phyloP scores from a whole-genome alignment of 2,113 vertebrate species.

The Tupaia chinensis region DNA sequence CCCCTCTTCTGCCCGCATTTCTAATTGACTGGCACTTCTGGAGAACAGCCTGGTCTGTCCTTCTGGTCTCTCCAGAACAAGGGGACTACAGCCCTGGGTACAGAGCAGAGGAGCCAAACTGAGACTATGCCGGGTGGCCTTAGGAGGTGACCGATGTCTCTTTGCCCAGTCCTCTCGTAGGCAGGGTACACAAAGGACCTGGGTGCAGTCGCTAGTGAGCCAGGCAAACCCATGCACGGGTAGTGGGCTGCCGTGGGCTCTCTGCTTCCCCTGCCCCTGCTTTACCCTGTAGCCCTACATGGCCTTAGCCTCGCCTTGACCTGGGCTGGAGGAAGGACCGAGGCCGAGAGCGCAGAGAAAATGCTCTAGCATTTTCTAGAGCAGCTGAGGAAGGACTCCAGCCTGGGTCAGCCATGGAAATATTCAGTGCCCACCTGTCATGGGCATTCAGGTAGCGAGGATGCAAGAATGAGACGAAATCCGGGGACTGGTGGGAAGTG shows the following conservation, averaged over 20 bases:
- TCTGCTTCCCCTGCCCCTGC: not conserved
- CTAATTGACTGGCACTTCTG: not conserved
- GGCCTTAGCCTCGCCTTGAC: not conserved
- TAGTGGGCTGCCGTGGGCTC: not conserved
- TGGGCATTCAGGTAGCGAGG: too few relatives aligned
- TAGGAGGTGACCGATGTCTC: not conserved
- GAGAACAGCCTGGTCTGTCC: not conserved
- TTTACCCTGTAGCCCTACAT: not conserved
- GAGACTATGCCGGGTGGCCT: not conserved
- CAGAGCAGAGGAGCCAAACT: not conserved
- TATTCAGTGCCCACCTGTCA: not conserved
- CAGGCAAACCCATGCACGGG: not conserved
- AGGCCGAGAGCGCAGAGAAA: not conserved
- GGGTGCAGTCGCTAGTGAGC: not conserved
- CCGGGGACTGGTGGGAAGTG: not conserved
- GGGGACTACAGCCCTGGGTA: not conserved
- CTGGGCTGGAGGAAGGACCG: not conserved
- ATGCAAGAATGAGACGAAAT: not conserved
- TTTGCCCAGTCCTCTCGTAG: not conserved
- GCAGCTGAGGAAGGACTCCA: not conserved
- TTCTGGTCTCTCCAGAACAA: not conserved
- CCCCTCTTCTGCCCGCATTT: not conserved
- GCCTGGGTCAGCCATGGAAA: not conserved
- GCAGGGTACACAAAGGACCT: not conserved
- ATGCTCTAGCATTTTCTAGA: not conserved